Evolutionary conservation across 2,797 vertebrate species (phyloP).

Genomic region (Bryconaethiops microstoma): DNA sequence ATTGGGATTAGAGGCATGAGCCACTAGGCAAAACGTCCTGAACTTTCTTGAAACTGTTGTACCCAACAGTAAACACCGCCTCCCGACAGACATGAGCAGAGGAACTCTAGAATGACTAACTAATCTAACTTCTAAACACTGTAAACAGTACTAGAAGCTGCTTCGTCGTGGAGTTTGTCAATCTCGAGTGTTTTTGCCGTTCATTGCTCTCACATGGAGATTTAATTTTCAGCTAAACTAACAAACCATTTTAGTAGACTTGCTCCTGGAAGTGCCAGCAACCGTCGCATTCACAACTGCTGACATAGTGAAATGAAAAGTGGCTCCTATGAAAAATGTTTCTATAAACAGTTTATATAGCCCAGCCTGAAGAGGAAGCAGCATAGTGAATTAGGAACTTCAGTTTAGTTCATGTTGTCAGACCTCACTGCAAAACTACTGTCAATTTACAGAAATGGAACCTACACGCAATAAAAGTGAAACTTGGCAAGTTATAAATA

Average conservation of each 20-base stretch:
- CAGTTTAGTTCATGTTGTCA: neutral
- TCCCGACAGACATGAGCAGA: neutral
- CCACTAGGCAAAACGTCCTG: no score
- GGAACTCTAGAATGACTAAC: neutral
- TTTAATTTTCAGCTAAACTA: no score
- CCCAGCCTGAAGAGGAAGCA: neutral
- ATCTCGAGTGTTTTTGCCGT: no score
- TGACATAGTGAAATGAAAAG: neutral
- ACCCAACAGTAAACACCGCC: neutral
- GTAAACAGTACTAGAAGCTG: no score
- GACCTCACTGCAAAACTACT: neutral
- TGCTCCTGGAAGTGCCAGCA: neutral
- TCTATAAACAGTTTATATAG: neutral
- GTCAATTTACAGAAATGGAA: conserved; percentile 11
- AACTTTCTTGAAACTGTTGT: no score
- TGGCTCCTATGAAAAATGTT: neutral
- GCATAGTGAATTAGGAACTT: neutral
- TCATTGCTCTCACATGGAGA: no score
- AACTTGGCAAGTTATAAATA: neutral
- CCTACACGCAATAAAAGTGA: neutral
- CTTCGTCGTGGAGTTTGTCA: no score
- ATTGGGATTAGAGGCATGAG: no score
- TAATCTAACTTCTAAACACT: no score
- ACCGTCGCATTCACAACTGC: neutral
- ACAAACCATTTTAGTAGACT: neutral